Evolutionary conservation across 1,140 invertebrate genomes (phyloP).

Genomic region (Drosophila teissieri): DNA sequence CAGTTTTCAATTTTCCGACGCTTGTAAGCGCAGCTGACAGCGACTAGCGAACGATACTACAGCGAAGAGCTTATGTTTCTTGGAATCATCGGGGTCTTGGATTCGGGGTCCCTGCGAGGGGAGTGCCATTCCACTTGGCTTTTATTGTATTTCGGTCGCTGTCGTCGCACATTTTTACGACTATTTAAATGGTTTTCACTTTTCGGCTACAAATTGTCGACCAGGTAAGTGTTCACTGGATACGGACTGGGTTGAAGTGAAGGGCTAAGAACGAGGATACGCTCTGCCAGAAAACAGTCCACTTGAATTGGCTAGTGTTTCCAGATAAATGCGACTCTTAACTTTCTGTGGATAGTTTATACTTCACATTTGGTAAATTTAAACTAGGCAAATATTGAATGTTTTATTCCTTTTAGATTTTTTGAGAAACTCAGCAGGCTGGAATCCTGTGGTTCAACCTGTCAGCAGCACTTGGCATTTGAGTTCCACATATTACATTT

Average conservation of each 20-base stretch:
- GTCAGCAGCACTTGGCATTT: background rate
- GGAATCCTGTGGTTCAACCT: background rate
- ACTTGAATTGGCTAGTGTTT: no score
- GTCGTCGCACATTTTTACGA: slow-evolving; percentile 77
- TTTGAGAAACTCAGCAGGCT: background rate
- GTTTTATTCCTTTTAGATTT: no score
- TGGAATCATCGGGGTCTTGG: background rate
- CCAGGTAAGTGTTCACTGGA: slow-evolving; percentile 24
- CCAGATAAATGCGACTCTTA: no score
- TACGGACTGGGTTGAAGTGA: background rate
- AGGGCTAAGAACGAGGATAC: no score
- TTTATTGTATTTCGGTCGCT: slow-evolving; percentile 78
- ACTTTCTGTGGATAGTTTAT: background rate
- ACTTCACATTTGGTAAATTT: no score
- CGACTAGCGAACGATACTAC: slow-evolving; percentile 42
- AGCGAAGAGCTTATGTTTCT: slow-evolving; percentile 38
- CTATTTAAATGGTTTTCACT: slow-evolving; percentile 77
- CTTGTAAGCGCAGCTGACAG: slow-evolving; percentile 79
- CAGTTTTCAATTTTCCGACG: slow-evolving; percentile 77
- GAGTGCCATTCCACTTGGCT: slow-evolving; percentile 45
- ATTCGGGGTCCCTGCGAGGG: background rate
- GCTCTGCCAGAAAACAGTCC: no score
- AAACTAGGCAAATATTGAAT: no score
- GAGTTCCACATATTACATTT: slow-evolving; percentile 9
- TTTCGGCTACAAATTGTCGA: slow-evolving; percentile 69